Evolutionary conservation across 2,888 invertebrate species (phyloP).

Genomic region (Chalcis sispes): DNA sequence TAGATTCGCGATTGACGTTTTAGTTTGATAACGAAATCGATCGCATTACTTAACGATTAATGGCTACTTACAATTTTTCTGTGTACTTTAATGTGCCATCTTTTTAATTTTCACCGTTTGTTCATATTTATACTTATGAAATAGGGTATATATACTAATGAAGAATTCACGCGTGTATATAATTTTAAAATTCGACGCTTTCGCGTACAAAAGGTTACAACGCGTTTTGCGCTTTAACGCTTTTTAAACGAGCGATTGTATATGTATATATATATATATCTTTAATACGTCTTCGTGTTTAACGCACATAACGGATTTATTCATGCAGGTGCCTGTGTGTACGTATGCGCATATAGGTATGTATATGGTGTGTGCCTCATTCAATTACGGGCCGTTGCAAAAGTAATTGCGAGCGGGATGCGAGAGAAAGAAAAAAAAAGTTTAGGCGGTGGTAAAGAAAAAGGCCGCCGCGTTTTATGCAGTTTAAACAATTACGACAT

Average conservation of each 20-base stretch:
- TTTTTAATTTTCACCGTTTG: neutral
- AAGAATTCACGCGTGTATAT: neutral
- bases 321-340: neutral
- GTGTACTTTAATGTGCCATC: no score
- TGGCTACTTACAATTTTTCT: no score
- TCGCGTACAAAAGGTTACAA: conserved; percentile 1
- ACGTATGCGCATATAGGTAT: no score
- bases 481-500: no score
- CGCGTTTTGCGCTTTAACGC: conserved; percentile 31
- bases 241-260: conserved; percentile 26
- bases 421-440: neutral
- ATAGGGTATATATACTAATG: neutral
- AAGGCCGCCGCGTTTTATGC: no score
- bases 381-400: conserved; percentile 31
- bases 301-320: conserved; percentile 34
- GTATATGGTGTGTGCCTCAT: no score
- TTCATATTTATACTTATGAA: conserved; percentile 20
- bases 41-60: no score
- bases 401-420: conserved; percentile 27
- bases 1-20: no score
- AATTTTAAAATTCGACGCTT: neutral
- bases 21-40: no score
- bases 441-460: no score
- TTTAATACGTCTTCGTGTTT: conserved; percentile 31
- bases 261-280: neutral